Percentiles rank a stretch among this genome's conserved stretches.
Conservation (phyloP, 2,113 vertebrate species). For the Epinephelus cyanopodus region DNA sequence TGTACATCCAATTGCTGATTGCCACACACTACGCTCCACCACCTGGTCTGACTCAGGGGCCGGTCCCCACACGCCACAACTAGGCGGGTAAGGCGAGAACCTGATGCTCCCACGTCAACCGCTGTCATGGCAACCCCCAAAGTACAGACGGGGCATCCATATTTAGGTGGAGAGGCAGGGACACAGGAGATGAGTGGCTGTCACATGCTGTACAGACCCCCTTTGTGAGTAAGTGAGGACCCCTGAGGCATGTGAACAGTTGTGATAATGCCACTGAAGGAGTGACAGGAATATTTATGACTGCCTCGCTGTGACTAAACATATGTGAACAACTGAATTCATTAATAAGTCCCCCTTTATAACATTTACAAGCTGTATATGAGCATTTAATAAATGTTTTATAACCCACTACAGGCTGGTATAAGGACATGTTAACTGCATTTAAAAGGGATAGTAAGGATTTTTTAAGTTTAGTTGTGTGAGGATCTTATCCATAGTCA, state of each 20-base stretch:
- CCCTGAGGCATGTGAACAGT: conserved; percentile 54
- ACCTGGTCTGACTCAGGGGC: conserved; percentile 48
- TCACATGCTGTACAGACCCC: conserved; percentile 40
- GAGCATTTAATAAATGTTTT: neutral
- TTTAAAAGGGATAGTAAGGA: too few relatives aligned
- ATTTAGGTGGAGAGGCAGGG: conserved; percentile 59
- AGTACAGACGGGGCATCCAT: conserved; percentile 50
- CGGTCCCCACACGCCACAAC: conserved; percentile 28
- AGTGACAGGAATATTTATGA: conserved; percentile 46
- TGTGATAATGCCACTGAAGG: conserved; percentile 37
- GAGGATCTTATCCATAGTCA: too few relatives aligned
- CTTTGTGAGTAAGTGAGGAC: conserved; percentile 21
- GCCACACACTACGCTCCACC: conserved; percentile 27
- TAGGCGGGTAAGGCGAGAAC: conserved; percentile 66
- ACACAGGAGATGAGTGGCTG: conserved; percentile 42
- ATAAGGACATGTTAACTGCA: neutral
- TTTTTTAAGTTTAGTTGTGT: too few relatives aligned
- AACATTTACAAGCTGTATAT: neutral
- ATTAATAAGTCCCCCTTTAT: neutral
- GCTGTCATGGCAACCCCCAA: conserved; percentile 41
- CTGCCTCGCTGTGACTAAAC: conserved; percentile 9
- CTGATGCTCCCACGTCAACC: conserved; percentile 57
- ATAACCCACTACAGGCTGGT: neutral
- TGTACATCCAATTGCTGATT: conserved; percentile 57
- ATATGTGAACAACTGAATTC: conserved; percentile 16